Conservation (phyloP, 92 coral and sea anemone genomes). For the Zoanthus solanderi region DNA sequence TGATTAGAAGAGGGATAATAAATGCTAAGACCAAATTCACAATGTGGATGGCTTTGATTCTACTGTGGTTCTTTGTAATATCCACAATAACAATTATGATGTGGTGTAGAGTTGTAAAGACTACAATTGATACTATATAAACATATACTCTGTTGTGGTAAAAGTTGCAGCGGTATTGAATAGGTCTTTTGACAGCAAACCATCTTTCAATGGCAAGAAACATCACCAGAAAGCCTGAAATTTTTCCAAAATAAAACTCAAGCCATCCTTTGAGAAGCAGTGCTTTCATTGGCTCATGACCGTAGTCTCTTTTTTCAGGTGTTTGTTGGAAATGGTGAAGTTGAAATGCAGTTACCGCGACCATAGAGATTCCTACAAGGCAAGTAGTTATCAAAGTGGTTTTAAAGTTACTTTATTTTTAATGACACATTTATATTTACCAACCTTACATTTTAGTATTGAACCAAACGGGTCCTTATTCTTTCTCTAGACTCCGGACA, state of each 20-base stretch:
- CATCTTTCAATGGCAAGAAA: not conserved
- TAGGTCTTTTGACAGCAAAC: not conserved
- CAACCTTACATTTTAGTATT: too few relatives aligned
- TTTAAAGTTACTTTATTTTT: too few relatives aligned
- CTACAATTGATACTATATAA: not conserved
- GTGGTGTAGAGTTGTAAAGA: not conserved
- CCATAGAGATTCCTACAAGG: too few relatives aligned
- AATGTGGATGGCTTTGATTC: not conserved
- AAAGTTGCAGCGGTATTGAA: not conserved
- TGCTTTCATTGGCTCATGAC: too few relatives aligned
- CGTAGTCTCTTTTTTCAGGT: too few relatives aligned
- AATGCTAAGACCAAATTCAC: not conserved
- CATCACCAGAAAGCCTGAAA: not conserved
- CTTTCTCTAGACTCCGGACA: too few relatives aligned
- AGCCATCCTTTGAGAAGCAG: not conserved
- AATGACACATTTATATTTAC: too few relatives aligned
- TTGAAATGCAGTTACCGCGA: too few relatives aligned
- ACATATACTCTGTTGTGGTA: not conserved
- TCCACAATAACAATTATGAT: not conserved
- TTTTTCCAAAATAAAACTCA: not conserved
- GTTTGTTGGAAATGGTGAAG: too few relatives aligned
- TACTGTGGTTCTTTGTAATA: not conserved
- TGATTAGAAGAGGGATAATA: not conserved
- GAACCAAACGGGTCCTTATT: too few relatives aligned
- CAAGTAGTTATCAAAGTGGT: too few relatives aligned